Conservation (phyloP, 2,113 vertebrate genomes). For the Indicator indicator region DNA sequence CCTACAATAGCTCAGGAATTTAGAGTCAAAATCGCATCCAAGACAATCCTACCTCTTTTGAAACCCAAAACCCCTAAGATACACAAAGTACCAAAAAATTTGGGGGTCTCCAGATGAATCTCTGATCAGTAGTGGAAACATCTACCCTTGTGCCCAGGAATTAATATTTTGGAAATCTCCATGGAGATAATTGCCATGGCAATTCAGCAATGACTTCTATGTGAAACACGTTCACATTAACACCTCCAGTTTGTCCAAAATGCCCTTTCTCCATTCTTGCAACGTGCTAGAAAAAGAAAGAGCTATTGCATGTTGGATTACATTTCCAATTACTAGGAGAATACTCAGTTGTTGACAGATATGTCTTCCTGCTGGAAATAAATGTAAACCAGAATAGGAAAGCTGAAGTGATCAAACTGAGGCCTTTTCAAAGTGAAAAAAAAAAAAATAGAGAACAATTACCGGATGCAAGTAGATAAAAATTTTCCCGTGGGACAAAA, state of each 20-base stretch:
- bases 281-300: neutral
- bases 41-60: neutral
- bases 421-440: neutral
- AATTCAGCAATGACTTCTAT: neutral
- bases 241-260: neutral
- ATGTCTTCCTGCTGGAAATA: neutral
- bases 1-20: neutral
- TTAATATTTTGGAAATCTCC: neutral
- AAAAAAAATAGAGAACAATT: slow-evolving; percentile 14
- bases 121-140: neutral
- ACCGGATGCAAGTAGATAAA: slow-evolving; percentile 4
- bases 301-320: neutral
- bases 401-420: neutral
- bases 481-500: neutral
- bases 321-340: neutral
- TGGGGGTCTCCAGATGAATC: neutral
- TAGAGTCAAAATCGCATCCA: neutral
- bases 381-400: slow-evolving; percentile 11
- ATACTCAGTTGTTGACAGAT: neutral
- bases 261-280: neutral
- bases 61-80: neutral
- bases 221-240: neutral
- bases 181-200: neutral
- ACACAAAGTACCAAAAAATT: neutral
- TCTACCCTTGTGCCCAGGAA: neutral